A percentile compares a stretch with the other conserved stretches of the same genome.
These are phyloP conservation scores for Poeciliopsis turrubarensis DNA, from an alignment of 2,113 vertebrate genomes.

Conservation along the genomic window DNA sequence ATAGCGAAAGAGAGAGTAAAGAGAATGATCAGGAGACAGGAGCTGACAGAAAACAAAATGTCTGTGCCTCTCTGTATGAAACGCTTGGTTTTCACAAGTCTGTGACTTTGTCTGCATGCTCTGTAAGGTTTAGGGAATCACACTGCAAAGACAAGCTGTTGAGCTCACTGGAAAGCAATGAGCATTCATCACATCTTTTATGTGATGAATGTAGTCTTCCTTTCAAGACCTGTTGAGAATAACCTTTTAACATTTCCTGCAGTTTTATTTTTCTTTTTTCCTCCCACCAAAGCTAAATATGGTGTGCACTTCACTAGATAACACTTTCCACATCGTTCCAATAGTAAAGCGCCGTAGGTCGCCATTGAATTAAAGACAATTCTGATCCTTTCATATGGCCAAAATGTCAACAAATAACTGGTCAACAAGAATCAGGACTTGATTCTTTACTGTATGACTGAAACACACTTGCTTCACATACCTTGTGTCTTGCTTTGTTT, in stretches of 20 bases:
- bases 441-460: too few relatives aligned
- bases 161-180: conserved; percentile 12
- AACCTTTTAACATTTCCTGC: conserved; percentile 33
- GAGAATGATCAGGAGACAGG: conserved; percentile 15
- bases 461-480: conserved; percentile 42
- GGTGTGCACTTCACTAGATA: conserved; percentile 36
- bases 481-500: conserved; percentile 50
- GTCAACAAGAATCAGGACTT: too few relatives aligned
- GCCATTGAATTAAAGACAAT: conserved; percentile 35
- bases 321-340: conserved; percentile 6
- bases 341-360: conserved; percentile 46
- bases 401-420: too few relatives aligned
- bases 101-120: conserved; percentile 58
- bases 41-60: conserved; percentile 62
- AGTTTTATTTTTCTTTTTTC: neutral
- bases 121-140: conserved; percentile 50
- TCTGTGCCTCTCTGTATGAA: conserved; percentile 40
- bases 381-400: neutral
- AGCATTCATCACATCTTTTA: conserved; percentile 42
- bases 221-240: conserved; percentile 18
- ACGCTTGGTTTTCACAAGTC: conserved; percentile 68
- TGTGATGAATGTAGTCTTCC: conserved; percentile 5
- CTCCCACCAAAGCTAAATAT: neutral
- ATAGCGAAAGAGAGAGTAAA: too few relatives aligned
- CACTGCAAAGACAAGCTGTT: conserved; percentile 24